Evolutionary conservation across 92 coral and sea anemone genomes (phyloP).

Genomic region (Actinostola sp.): DNA sequence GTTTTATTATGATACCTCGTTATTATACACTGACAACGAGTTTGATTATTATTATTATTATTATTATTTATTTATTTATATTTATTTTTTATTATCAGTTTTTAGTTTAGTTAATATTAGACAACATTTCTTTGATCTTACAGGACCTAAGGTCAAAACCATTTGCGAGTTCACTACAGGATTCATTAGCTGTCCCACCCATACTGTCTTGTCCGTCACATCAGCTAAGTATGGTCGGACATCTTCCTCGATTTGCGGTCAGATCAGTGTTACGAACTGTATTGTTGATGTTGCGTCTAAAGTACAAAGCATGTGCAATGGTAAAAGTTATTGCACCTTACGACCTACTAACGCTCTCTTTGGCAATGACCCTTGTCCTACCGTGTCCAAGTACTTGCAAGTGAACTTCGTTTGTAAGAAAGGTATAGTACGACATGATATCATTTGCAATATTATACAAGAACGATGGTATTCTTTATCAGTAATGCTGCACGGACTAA

Average conservation of each 20-base stretch:
- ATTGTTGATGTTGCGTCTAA: slow-evolving; percentile 50
- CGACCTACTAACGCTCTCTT: slow-evolving; percentile 45
- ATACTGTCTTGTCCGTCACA: slow-evolving; percentile 57
- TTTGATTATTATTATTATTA: no score
- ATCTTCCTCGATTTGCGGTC: slow-evolving; percentile 47
- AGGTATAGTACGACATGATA: slow-evolving; percentile 51
- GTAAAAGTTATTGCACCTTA: slow-evolving; percentile 56
- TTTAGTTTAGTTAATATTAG: no score
- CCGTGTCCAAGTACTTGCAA: slow-evolving; percentile 76
- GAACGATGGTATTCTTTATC: background rate
- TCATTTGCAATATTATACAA: background rate
- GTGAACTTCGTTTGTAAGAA: slow-evolving; percentile 58
- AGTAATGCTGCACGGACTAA: no score
- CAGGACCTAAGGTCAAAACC: slow-evolving; percentile 55
- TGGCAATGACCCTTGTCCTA: slow-evolving; percentile 69
- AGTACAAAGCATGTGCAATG: slow-evolving; percentile 58
- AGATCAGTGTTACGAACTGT: slow-evolving; percentile 59
- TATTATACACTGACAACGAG: no score
- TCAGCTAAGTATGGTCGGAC: slow-evolving; percentile 83
- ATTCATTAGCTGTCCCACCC: slow-evolving; percentile 73
- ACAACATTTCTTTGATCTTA: background rate
- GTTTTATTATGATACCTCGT: no score
- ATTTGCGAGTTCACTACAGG: slow-evolving; percentile 68
- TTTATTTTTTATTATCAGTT: no score
- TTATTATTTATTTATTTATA: no score